phyloP scores from a whole-genome alignment of 2,888 invertebrate genomes.

The Synergus laeviventris region DNA sequence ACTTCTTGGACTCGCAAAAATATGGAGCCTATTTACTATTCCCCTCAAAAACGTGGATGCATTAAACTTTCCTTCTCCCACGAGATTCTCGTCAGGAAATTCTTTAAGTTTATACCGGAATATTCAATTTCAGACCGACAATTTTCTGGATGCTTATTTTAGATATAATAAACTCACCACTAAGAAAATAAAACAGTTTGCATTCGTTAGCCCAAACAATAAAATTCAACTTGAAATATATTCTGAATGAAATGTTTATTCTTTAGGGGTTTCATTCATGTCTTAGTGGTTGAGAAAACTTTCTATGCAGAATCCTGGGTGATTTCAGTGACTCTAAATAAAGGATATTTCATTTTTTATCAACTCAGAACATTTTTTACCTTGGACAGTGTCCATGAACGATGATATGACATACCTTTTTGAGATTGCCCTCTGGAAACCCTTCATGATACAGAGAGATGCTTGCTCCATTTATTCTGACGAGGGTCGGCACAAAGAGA shows the following conservation, averaged over 20 bases:
- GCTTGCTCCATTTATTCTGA: constrained; percentile 37
- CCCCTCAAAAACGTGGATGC: constrained; percentile 33
- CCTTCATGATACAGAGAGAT: constrained; percentile 24
- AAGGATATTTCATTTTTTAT: background rate
- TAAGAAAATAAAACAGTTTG: background rate
- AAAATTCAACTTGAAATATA: no score
- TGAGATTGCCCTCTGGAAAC: constrained; percentile 23
- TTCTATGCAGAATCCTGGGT: background rate
- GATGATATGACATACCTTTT: constrained; percentile 31
- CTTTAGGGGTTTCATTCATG: no score
- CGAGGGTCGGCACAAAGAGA: constrained; percentile 35
- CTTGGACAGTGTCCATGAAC: constrained; percentile 2
- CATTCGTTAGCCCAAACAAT: no score
- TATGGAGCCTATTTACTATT: constrained; percentile 42
- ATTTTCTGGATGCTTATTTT: constrained; percentile 17
- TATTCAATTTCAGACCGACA: constrained; percentile 10
- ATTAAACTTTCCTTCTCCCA: constrained; percentile 35
- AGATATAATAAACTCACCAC: background rate
- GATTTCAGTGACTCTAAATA: background rate
- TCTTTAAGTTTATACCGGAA: constrained; percentile 19
- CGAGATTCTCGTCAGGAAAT: constrained; percentile 21
- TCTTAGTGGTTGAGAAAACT: no score
- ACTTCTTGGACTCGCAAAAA: constrained; percentile 19
- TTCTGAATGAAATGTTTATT: no score
- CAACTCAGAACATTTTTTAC: constrained; percentile 9